Conservation (phyloP, 2,888 invertebrate species). For the Cetonia aurata region DNA sequence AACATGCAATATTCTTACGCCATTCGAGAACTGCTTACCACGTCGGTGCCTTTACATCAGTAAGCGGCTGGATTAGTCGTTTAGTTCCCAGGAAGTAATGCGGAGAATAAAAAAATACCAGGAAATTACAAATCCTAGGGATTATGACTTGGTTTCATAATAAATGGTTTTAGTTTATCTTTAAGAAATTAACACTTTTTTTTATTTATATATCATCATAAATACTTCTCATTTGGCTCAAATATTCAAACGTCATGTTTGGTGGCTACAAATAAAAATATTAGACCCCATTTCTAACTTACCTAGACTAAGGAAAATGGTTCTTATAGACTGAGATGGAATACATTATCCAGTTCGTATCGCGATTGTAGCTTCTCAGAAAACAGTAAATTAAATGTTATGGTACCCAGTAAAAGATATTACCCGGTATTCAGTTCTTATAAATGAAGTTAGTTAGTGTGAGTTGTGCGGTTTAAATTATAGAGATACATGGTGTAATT, state of each 20-base stretch:
- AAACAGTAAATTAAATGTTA: constrained; percentile 24
- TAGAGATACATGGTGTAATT: constrained; percentile 19
- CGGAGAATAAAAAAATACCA: not conserved
- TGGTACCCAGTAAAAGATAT: constrained; percentile 22
- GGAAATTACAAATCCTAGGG: not conserved
- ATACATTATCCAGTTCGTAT: not conserved
- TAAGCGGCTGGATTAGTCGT: not conserved
- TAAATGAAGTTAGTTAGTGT: constrained; percentile 24
- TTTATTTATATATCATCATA: too few relatives aligned
- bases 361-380: constrained; percentile 5
- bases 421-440: not conserved
- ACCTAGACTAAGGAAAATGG: too few relatives aligned
- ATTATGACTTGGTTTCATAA: too few relatives aligned
- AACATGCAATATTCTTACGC: constrained; percentile 55
- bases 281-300: too few relatives aligned
- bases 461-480: constrained; percentile 28
- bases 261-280: too few relatives aligned
- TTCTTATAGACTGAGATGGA: too few relatives aligned
- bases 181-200: too few relatives aligned
- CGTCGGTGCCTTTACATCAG: constrained; percentile 43
- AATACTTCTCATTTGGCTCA: too few relatives aligned
- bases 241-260: too few relatives aligned
- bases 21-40: constrained; percentile 7
- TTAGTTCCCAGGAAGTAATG: not conserved
- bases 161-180: too few relatives aligned